Conservation (phyloP, 2,797 vertebrate genomes). For the Galagoides demidoff region DNA sequence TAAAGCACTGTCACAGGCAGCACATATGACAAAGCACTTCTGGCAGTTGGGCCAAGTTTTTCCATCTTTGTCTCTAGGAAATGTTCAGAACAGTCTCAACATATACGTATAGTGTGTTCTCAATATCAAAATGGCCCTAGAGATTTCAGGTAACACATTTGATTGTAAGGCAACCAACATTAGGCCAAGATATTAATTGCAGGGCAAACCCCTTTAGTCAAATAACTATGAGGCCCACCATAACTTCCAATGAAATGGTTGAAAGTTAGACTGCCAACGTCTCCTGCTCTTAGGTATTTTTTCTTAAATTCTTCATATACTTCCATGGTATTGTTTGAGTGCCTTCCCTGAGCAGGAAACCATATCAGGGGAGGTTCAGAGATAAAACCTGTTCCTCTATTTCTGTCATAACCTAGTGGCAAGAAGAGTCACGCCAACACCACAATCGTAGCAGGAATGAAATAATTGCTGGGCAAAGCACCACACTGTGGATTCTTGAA, state of each 20-base stretch:
- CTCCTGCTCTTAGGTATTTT: background rate
- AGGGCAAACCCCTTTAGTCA: background rate
- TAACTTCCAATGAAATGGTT: background rate
- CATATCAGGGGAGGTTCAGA: background rate
- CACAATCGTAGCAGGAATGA: background rate
- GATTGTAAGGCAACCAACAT: background rate
- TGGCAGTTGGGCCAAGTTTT: background rate
- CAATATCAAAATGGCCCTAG: background rate
- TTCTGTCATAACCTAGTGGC: background rate
- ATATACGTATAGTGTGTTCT: background rate
- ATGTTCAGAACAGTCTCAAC: background rate
- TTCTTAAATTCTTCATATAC: background rate
- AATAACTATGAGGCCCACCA: background rate
- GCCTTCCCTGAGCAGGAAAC: background rate
- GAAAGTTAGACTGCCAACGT: background rate
- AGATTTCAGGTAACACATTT: background rate
- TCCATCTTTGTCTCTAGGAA: background rate
- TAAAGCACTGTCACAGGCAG: background rate
- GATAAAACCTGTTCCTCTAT: background rate
- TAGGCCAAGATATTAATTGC: background rate
- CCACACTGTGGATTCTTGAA: background rate
- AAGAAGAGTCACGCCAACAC: background rate
- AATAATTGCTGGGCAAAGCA: background rate
- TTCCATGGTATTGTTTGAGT: background rate
- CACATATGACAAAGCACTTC: slow-evolving; percentile 15